Evolutionary conservation across 23 tunicate genomes (phyloP), one percentile per base, ranked within the genome.

Genomic region (Corella eumyota): DNA sequence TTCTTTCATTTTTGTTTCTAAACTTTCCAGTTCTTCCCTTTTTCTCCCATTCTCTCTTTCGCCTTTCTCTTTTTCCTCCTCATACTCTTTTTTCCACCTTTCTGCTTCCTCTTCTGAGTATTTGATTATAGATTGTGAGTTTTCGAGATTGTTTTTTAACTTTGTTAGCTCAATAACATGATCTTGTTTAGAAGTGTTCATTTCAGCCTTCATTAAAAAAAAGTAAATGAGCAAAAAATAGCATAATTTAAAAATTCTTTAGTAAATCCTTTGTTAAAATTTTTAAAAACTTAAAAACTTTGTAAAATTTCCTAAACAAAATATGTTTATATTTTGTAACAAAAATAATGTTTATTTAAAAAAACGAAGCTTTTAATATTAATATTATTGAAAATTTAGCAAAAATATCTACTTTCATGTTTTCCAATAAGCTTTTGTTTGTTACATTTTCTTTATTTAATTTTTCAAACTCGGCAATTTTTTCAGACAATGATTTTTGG

Each of bases 391-490:
- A n/a, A n/a, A n/a, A n/a, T n/a, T n/a, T n/a, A n/a, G n/a, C n/a
- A n/a, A n/a, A n/a, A n/a, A n/a, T n/a, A n/a, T n/a, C n/a, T 4
- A 76, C 72, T 74, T 73, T 81, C 30, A 64, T 46, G n/a, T 58
- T 34, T 15, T 81, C 79, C 22, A 56, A 22, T 2, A 50, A 3
- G 36, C 63, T 29, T 21, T 59, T 50, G 13, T 66, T 31, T 17
- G 80, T 17, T 30, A 20, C n/a, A 30, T 66, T 27, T 11, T 76
- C 67, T 2, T 66, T 67, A 6, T 7, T 33, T 3, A 40, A 19
- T 31, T 64, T 69, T 37, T 75, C 68, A 1, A 32, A 32, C 24
- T 84, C 83, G 58, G 65, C 70, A 11, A 45, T 61, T 50, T 70
- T 76, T 1, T 84, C 94, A 2, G 69, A 73, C 25, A 85, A 34